Evolutionary conservation across 2,113 vertebrate species (phyloP), one percentile per base, ranked within the genome.

Genomic region (Mobula birostris): DNA sequence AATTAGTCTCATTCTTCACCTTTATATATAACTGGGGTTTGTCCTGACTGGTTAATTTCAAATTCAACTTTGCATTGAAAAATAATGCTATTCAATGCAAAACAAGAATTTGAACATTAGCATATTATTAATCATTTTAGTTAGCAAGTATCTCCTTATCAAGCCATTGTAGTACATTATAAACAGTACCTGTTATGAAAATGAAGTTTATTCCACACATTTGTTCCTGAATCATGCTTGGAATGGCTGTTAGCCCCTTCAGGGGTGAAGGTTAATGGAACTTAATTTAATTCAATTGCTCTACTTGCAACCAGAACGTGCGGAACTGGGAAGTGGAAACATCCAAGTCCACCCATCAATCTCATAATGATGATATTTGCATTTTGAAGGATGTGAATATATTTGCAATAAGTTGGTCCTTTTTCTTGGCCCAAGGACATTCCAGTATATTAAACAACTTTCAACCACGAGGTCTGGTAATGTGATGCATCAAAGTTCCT

Each of bases 201-300:
- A 48, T 72, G 72, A 74, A 93, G 91, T 93, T 93, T 93, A 21
- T 56, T 92, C 70, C 14, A 32, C 14, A 48, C 36, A 74, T 93
- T 92, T 48, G 36, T 29, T 7, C 36, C 68, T 93, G 91, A 56
- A 74, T 27, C 40, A 48, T 76, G 91, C 91, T 70, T 74, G 21
- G 36, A 56, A 40, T 56, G 68, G 40, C 21, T 29, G 70, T 56
- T 74, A 56, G 32, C 24, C 40, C 17, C 72, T 21, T 48, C 91
- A 93, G 91, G 70, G 91, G 91, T 93, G 91, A 93, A 93, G 91
- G 68, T 74, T 93, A 93, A 93, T 21, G 27, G 70, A 40, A 93
- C 72, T 93, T 93, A 72, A 74, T 93, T 93, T 93, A 93, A 93
- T 76, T 93, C 24, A 40, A 74, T 74, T 74, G 68, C 91, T 74